Conservation (phyloP, 2,888 invertebrate species). For the Drosophila nigritarsus region DNA sequence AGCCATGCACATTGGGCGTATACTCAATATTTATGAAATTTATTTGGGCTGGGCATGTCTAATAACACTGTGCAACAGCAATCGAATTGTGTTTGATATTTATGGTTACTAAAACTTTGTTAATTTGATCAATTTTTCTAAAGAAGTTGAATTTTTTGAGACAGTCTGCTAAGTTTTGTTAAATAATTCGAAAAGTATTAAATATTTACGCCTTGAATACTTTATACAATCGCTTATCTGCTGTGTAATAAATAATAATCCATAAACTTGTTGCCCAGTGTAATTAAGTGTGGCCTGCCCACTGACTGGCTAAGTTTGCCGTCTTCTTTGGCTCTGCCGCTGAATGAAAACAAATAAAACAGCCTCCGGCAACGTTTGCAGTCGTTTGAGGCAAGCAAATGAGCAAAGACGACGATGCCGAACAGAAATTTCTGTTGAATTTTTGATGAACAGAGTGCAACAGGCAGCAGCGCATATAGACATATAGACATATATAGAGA, state of each 20-base stretch:
- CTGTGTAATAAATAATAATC: constrained; percentile 2
- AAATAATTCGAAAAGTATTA: not conserved
- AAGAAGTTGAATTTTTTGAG: not conserved
- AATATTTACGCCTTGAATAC: not conserved
- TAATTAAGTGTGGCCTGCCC: constrained; percentile 63
- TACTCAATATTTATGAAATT: constrained; percentile 72
- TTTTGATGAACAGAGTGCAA: constrained; percentile 37
- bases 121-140: not conserved
- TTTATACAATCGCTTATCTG: not conserved
- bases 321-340: constrained; percentile 33
- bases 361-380: constrained; percentile 50
- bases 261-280: constrained; percentile 57
- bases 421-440: constrained; percentile 39
- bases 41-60: constrained; percentile 64
- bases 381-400: constrained; percentile 66
- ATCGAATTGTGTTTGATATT: not conserved
- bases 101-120: not conserved
- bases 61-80: constrained; percentile 51
- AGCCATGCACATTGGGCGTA: constrained; percentile 58
- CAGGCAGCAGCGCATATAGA: not conserved
- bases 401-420: constrained; percentile 65
- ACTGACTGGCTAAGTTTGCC: constrained; percentile 34
- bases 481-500: constrained; percentile 17
- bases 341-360: constrained; percentile 49
- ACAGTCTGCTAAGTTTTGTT: not conserved